Evolutionary conservation across 92 coral and sea anemone species (phyloP).

Genomic region (Blastomussa wellsi): DNA sequence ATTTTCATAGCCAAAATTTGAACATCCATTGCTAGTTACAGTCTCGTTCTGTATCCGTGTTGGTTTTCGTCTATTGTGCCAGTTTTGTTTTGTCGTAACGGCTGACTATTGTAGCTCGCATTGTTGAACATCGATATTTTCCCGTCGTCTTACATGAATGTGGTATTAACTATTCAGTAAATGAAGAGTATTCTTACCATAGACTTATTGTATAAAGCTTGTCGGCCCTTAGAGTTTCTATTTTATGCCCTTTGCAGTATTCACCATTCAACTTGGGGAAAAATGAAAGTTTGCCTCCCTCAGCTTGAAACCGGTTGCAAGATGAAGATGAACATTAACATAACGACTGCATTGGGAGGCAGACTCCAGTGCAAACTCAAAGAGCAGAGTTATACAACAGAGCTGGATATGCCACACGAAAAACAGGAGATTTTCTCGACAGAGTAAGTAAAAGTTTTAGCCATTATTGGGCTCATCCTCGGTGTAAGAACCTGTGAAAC

Average conservation of each 20-base stretch:
- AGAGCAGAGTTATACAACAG: conserved; percentile 7
- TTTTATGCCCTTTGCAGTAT: neutral
- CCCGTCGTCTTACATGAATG: too few species aligned
- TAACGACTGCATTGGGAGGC: conserved; percentile 19
- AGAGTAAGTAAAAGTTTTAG: conserved; percentile 8
- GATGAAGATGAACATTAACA: conserved; percentile 14
- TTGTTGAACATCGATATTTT: too few species aligned
- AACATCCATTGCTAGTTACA: too few species aligned
- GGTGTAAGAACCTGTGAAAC: too few species aligned
- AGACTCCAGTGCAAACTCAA: conserved; percentile 16
- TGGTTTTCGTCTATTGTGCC: too few species aligned
- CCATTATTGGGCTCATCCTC: too few species aligned
- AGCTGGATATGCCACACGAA: conserved; percentile 22
- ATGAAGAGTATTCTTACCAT: too few species aligned
- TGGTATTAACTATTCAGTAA: too few species aligned
- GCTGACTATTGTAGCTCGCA: too few species aligned
- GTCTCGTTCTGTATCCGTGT: too few species aligned
- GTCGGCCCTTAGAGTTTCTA: neutral
- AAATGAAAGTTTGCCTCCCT: conserved; percentile 27
- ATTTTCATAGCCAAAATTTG: too few species aligned
- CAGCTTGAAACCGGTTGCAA: conserved; percentile 26
- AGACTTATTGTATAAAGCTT: neutral
- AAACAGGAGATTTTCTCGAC: conserved; percentile 26
- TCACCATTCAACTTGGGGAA: conserved; percentile 32
- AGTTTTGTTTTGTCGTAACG: too few species aligned